Percentiles rank a stretch among this genome's conserved stretches.
phyloP scores from a whole-genome alignment of 2,888 invertebrate species.

The Drosophila nr. perissopoda region DNA sequence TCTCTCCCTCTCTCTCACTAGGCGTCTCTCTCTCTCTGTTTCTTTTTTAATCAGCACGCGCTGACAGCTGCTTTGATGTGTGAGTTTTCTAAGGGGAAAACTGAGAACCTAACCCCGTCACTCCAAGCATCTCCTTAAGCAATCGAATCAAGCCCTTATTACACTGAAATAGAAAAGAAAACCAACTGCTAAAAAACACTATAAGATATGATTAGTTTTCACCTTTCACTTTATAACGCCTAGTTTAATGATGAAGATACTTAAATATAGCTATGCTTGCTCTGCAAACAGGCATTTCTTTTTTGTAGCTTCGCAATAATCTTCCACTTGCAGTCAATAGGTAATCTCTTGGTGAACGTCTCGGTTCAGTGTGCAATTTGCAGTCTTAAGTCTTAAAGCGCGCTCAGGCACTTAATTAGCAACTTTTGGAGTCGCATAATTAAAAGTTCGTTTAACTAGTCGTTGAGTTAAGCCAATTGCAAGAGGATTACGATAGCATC shows the following conservation, averaged over 20 bases:
- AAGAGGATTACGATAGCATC: constrained; percentile 35
- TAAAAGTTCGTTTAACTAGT: constrained; percentile 55
- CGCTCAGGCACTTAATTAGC: constrained; percentile 20
- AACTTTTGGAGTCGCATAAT: constrained; percentile 43
- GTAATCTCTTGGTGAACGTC: background rate
- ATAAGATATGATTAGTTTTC: background rate
- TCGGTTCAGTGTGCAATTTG: background rate
- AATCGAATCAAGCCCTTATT: constrained; percentile 15
- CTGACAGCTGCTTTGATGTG: constrained; percentile 39
- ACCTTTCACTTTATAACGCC: background rate
- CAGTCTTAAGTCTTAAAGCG: background rate
- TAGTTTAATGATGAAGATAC: background rate
- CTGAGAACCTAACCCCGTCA: constrained; percentile 1
- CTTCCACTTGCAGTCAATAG: background rate
- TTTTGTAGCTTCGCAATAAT: background rate
- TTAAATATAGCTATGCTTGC: background rate
- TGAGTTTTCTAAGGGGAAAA: background rate
- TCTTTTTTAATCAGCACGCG: constrained; percentile 45
- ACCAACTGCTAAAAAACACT: background rate
- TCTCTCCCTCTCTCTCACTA: background rate
- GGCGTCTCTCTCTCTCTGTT: background rate
- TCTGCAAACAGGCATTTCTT: background rate
- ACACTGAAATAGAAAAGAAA: background rate
- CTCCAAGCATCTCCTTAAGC: constrained; percentile 15
- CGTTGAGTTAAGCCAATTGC: constrained; percentile 35